These are phyloP conservation scores for Nephrotoma appendiculata DNA, from an alignment of 2,888 invertebrate species.

Conservation along the genomic window DNA sequence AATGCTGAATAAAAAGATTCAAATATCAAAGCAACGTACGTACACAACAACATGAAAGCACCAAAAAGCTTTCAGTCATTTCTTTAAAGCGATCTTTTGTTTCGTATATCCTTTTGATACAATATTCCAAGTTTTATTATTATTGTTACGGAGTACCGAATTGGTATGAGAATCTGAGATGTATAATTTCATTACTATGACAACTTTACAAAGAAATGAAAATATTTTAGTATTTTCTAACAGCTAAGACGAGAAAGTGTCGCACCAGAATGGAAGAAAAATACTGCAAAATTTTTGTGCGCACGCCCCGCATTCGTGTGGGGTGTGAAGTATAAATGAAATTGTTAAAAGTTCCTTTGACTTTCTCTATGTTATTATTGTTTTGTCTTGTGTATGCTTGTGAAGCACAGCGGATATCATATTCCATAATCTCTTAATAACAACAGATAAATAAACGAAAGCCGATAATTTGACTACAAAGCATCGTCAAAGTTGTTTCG, in stretches of 20 bases:
- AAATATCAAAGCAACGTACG: neutral
- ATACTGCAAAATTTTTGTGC: neutral
- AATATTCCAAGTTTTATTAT: neutral
- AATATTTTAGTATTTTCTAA: neutral
- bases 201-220: neutral
- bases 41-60: neutral
- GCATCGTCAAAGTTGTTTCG: neutral
- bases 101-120: neutral
- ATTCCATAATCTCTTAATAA: no score
- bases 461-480: no score
- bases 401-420: no score
- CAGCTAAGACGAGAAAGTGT: neutral
- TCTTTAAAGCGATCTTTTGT: neutral
- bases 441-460: no score
- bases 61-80: neutral
- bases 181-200: neutral
- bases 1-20: neutral
- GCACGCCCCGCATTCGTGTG: neutral
- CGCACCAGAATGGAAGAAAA: neutral
- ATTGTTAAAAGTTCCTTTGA: no score
- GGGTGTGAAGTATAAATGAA: neutral
- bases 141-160: neutral
- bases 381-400: no score
- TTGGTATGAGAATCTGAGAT: neutral
- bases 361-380: no score